Evolutionary conservation across 2,797 vertebrate genomes (phyloP).

Genomic region (Peromyscus aztecus): DNA sequence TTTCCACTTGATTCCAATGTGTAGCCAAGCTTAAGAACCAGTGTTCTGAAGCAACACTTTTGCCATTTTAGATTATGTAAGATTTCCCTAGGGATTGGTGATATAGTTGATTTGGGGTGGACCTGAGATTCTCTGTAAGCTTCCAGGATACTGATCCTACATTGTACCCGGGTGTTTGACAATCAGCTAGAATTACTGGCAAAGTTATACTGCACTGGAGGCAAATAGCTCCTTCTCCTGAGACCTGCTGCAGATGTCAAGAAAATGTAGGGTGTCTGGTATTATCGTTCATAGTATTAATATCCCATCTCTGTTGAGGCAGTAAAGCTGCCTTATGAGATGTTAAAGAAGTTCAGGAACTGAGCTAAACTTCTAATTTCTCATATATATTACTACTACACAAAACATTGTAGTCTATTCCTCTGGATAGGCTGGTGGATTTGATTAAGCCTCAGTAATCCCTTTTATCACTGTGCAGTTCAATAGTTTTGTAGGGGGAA

Average conservation of each 20-base stretch:
- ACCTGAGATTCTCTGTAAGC: not conserved
- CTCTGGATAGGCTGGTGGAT: not conserved
- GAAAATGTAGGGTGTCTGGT: not conserved
- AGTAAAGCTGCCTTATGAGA: conserved; percentile 29
- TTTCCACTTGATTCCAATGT: not conserved
- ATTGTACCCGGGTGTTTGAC: not conserved
- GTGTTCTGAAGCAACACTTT: not conserved
- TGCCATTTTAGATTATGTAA: not conserved
- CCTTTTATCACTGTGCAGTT: conserved; percentile 5
- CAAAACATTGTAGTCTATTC: not conserved
- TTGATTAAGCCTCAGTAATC: not conserved
- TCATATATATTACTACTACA: not conserved
- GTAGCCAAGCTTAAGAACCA: conserved; percentile 1
- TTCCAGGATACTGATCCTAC: not conserved
- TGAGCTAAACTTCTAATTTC: conserved; percentile 30
- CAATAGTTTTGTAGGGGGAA: conserved; percentile 49
- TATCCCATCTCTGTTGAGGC: conserved; percentile 38
- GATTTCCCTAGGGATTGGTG: conserved; percentile 3
- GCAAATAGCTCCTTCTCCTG: not conserved
- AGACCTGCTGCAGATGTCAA: not conserved
- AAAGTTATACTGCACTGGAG: not conserved
- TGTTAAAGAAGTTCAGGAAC: not conserved
- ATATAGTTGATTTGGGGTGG: not conserved
- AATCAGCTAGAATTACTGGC: conserved; percentile 6
- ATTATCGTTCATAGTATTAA: not conserved